Conservation (phyloP, 2,113 vertebrate genomes). For the Corvus hawaiiensis region DNA sequence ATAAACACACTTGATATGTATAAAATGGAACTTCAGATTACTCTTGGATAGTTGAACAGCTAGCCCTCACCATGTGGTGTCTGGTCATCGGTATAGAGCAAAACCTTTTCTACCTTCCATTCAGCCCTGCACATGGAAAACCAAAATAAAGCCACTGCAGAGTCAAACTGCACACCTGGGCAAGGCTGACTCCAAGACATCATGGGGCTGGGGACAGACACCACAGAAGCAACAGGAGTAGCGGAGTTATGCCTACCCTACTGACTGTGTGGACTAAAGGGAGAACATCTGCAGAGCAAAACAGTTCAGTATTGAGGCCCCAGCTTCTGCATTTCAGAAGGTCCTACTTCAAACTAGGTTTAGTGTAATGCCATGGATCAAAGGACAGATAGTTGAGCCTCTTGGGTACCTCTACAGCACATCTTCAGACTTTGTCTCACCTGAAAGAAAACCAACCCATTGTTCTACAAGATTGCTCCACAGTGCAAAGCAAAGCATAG, state of each 20-base stretch:
- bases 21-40: background rate
- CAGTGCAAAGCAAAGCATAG: background rate
- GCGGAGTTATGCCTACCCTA: background rate
- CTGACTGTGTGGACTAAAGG: background rate
- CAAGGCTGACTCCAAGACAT: background rate
- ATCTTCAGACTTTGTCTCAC: background rate
- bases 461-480: background rate
- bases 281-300: background rate
- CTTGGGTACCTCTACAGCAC: background rate
- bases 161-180: background rate
- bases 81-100: fast-evolving
- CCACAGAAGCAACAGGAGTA: background rate
- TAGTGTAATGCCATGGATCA: fast-evolving
- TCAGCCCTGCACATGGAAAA: background rate
- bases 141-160: background rate
- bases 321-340: background rate
- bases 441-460: background rate
- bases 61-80: background rate
- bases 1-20: fast-evolving
- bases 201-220: background rate
- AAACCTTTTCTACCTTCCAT: background rate
- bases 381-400: background rate
- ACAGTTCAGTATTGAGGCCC: background rate
- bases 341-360: background rate
- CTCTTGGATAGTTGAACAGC: background rate